phyloP scores from a whole-genome alignment of 1,140 invertebrate species.

The Anthonomus grandis region DNA sequence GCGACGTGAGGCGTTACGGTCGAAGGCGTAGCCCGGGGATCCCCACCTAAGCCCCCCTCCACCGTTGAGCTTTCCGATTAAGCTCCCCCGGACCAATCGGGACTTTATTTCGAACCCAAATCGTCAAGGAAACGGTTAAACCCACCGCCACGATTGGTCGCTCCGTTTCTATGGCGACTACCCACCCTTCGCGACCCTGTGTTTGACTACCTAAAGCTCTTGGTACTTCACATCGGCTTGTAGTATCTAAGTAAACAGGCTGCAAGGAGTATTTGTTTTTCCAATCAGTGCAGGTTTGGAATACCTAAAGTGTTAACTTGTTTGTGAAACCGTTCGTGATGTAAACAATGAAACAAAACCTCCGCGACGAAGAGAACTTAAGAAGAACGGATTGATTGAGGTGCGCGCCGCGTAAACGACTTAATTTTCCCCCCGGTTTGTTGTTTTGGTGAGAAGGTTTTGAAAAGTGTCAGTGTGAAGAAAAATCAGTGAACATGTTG shows the following conservation, averaged over 20 bases:
- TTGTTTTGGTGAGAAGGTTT: constrained; percentile 3
- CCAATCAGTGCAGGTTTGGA: constrained; percentile 51
- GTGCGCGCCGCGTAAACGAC: constrained; percentile 21
- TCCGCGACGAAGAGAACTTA: constrained; percentile 46
- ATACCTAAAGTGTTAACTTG: constrained; percentile 51
- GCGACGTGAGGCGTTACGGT: constrained; percentile 25
- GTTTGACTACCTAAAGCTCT: constrained; percentile 51
- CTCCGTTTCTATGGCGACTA: constrained; percentile 38
- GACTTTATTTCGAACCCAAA: constrained; percentile 21
- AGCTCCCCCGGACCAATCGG: constrained; percentile 32
- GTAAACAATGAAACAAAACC: constrained; percentile 51
- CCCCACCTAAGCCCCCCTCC: constrained; percentile 13
- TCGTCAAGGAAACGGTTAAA: constrained; percentile 36
- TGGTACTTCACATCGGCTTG: constrained; percentile 50
- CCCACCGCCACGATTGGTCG: constrained; percentile 30
- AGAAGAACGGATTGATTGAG: constrained; percentile 45
- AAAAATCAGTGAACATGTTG: constrained; percentile 35
- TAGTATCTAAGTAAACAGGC: constrained; percentile 52
- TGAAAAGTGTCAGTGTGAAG: constrained; percentile 24
- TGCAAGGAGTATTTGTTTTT: constrained; percentile 51
- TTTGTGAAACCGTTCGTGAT: constrained; percentile 50
- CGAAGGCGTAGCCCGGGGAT: constrained; percentile 27
- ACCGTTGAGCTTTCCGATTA: constrained; percentile 8
- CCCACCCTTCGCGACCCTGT: constrained; percentile 39
- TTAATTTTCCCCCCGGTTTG: constrained; percentile 2